These are phyloP conservation scores for Aeoliscus strigatus DNA, from an alignment of 2,797 vertebrate genomes.

Conservation along the genomic window DNA sequence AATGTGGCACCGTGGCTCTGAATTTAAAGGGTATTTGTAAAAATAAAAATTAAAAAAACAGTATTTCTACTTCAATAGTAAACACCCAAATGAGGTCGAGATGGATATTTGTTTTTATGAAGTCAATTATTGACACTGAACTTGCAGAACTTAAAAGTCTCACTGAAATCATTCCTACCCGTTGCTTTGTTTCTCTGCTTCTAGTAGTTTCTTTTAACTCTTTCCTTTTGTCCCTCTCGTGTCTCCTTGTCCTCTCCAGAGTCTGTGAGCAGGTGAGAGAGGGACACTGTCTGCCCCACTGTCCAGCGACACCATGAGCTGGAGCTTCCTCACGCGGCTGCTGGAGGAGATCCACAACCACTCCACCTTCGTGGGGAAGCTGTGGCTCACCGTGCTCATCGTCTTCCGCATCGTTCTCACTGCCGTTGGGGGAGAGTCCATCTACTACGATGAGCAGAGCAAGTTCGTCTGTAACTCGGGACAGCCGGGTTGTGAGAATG, in stretches of 20 bases:
- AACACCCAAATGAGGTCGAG: slow-evolving; percentile 34
- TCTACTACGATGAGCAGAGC: slow-evolving; percentile 98
- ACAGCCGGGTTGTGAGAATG: slow-evolving; percentile 96
- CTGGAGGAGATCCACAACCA: slow-evolving; percentile 99
- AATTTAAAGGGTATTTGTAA: too few species aligned
- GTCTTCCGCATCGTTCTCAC: slow-evolving; percentile 98
- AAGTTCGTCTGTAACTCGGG: slow-evolving; percentile 98
- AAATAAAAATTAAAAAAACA: too few species aligned
- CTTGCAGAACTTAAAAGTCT: slow-evolving; percentile 21
- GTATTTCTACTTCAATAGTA: too few species aligned
- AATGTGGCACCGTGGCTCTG: slow-evolving; percentile 20
- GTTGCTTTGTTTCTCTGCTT: slow-evolving; percentile 18
- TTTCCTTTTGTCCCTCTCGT: too few species aligned
- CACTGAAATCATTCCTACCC: slow-evolving; percentile 4
- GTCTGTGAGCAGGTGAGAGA: slow-evolving; percentile 79
- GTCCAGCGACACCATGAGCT: slow-evolving; percentile 92
- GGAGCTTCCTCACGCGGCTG: slow-evolving; percentile 98
- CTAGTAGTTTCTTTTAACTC: too few species aligned
- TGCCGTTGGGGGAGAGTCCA: slow-evolving; percentile 96
- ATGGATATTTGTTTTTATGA: slow-evolving; percentile 43
- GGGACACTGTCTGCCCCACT: slow-evolving; percentile 80
- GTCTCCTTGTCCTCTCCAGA: slow-evolving; percentile 45
- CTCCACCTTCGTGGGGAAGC: slow-evolving; percentile 98
- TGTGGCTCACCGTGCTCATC: slow-evolving; percentile 96
- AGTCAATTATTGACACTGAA: slow-evolving; percentile 23